A percentile compares a stretch with the other conserved stretches of the same genome.
These are phyloP conservation scores for Leucoma salicis DNA, from an alignment of 2,888 invertebrate genomes.

Conservation along the genomic window DNA sequence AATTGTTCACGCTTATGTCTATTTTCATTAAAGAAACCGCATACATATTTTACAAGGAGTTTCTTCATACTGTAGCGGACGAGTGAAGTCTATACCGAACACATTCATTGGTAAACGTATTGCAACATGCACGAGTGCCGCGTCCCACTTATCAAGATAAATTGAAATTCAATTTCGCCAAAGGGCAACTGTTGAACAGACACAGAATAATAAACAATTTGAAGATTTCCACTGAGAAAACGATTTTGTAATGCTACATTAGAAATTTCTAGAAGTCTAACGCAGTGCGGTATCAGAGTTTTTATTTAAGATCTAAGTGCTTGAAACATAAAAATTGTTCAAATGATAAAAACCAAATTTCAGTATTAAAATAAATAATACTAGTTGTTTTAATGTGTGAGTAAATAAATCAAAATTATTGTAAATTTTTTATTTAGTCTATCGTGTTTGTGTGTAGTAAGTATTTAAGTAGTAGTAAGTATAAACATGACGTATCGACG, in stretches of 20 bases:
- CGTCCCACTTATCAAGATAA: constrained; percentile 74
- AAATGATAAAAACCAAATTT: not conserved
- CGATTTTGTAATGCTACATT: not conserved
- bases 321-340: not conserved
- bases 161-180: constrained; percentile 77
- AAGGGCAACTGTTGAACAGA: constrained; percentile 63
- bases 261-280: not conserved
- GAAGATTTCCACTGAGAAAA: constrained; percentile 16
- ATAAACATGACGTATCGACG: constrained; percentile 29
- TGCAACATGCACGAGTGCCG: constrained; percentile 59
- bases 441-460: too few relatives aligned
- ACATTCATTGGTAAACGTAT: constrained; percentile 62
- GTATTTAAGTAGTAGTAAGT: too few relatives aligned
- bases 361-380: not conserved
- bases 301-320: too few relatives aligned
- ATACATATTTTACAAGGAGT: constrained; percentile 23
- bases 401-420: too few relatives aligned
- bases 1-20: too few relatives aligned
- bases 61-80: constrained; percentile 26
- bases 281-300: too few relatives aligned
- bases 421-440: too few relatives aligned
- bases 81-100: constrained; percentile 55
- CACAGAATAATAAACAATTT: constrained; percentile 47
- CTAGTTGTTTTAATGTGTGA: too few relatives aligned
- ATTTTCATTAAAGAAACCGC: too few relatives aligned